phyloP scores from a whole-genome alignment of 1,140 invertebrate species.

The Lanistes nyassanus region DNA sequence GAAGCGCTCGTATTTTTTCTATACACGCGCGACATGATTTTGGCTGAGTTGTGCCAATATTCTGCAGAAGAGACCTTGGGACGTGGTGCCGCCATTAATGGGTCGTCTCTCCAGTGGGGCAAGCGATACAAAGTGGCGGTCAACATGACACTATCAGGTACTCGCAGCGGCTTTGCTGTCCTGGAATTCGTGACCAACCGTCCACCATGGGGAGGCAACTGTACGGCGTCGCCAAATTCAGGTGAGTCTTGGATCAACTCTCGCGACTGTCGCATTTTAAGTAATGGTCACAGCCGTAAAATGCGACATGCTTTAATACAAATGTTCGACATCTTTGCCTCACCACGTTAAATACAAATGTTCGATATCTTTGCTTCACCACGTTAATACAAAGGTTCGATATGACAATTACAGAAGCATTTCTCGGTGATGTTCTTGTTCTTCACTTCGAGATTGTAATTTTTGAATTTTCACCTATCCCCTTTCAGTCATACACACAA shows the following conservation, averaged over 20 bases:
- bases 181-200: not conserved
- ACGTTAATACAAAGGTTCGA: not conserved
- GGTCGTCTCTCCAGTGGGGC: not conserved
- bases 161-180: not conserved
- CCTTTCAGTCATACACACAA: too few relatives aligned
- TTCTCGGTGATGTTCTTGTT: not conserved
- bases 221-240: not conserved
- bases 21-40: not conserved
- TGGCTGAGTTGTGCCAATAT: too few relatives aligned
- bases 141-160: not conserved
- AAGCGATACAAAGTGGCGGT: not conserved
- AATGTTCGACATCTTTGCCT: too few relatives aligned
- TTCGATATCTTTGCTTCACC: too few relatives aligned
- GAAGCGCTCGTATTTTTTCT: too few relatives aligned
- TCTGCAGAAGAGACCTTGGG: not conserved
- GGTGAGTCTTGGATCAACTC: not conserved
- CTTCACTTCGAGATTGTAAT: not conserved
- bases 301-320: not conserved
- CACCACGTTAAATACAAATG: too few relatives aligned
- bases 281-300: not conserved
- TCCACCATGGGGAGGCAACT: conserved; percentile 7
- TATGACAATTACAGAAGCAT: not conserved
- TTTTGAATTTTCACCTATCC: too few relatives aligned
- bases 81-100: not conserved
- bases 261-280: too few relatives aligned